A percentile compares a stretch with the other conserved stretches of the same genome.
phyloP scores from a whole-genome alignment of 2,888 invertebrate species.

The Aphidius colemani region DNA sequence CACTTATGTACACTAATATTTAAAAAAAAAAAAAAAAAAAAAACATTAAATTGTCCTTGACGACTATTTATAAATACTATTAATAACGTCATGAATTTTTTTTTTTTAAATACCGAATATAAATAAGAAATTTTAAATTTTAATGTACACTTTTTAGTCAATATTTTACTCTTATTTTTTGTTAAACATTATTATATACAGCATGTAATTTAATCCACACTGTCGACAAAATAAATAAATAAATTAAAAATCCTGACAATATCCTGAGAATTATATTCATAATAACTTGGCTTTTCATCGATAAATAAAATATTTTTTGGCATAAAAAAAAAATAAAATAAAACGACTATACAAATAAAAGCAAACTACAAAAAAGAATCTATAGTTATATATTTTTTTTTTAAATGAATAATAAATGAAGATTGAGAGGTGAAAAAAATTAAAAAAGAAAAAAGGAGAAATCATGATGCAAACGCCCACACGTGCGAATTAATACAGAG shows the following conservation, averaged over 20 bases:
- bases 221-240: conserved; percentile 21
- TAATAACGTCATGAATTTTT: no score
- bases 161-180: conserved; percentile 20
- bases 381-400: conserved; percentile 13
- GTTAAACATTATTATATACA: conserved; percentile 12
- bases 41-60: no score
- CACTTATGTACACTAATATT: conserved; percentile 4
- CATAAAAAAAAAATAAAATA: neutral
- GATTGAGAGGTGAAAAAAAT: conserved; percentile 1
- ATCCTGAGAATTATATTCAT: conserved; percentile 13
- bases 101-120: no score
- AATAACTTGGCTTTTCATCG: no score
- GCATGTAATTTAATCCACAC: conserved; percentile 14
- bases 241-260: conserved; percentile 18
- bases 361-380: no score
- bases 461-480: conserved; percentile 2
- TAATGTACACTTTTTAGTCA: neutral
- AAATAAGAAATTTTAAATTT: no score
- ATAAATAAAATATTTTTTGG: neutral
- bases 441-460: conserved; percentile 8
- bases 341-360: no score
- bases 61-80: no score
- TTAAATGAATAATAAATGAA: neutral
- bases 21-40: conserved; percentile 1
- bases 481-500: conserved; percentile 17